phyloP scores from a whole-genome alignment of 2,113 vertebrate species.

The Rhinolophus ferrumequinum region DNA sequence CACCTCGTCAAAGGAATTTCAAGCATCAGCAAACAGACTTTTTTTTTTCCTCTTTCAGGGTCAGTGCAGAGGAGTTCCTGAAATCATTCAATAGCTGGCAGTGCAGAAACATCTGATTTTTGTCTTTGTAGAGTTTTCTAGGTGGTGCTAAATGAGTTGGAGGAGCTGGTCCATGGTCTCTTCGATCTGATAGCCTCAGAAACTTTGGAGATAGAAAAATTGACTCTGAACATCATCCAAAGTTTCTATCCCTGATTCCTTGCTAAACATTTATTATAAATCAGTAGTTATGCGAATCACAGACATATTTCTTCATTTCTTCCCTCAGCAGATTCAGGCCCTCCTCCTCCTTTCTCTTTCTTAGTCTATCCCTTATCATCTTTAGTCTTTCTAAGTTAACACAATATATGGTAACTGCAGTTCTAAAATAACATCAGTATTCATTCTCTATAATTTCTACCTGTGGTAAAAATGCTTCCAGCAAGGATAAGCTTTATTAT shows the following conservation, averaged over 20 bases:
- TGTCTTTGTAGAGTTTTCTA: not conserved
- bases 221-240: not conserved
- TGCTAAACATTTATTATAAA: not conserved
- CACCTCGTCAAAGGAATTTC: not conserved
- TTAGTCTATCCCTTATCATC: not conserved
- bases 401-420: not conserved
- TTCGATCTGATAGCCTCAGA: not conserved
- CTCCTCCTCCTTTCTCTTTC: not conserved
- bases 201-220: not conserved
- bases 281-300: not conserved
- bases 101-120: not conserved
- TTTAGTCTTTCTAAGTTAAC: constrained; percentile 4
- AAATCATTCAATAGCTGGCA: not conserved
- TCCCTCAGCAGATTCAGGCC: not conserved
- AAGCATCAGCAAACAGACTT: not conserved
- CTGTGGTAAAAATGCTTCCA: constrained; percentile 66
- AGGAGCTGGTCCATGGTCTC: not conserved
- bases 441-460: constrained; percentile 56
- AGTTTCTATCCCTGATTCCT: not conserved
- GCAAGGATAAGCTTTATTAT: constrained; percentile 45
- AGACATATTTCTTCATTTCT: not conserved
- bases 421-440: not conserved
- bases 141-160: not conserved
- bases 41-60: not conserved
- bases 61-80: not conserved